Base-by-base conservation (phyloP, 2,113 vertebrate genomes). In the Pelecanoides urinatrix region DNA sequence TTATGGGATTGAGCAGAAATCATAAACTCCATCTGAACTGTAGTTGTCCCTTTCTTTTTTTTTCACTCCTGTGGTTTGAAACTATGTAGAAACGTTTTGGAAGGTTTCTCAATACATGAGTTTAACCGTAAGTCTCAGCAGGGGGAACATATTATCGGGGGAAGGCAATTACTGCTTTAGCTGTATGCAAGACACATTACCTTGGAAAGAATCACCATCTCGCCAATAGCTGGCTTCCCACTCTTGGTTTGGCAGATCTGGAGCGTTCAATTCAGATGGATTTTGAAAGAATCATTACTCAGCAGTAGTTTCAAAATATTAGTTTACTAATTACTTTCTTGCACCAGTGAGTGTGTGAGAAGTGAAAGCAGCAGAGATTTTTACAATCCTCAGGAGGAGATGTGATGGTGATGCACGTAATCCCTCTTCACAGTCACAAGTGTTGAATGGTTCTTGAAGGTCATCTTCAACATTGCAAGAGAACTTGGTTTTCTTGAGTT, bases 51-150 rank as follows among this genome's bases (percentile, higher is more conserved):
- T 83, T 88, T 56, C 10, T 52, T 52, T 27, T 40, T 40, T 38
- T 27, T 62, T 38, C 44, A 21, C 62, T 86, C 13, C 72, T 78
- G 92, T 86, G 96, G 88, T 88, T 95, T 95, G 80, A 84, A 91
- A 45, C 4, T 47, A n/a, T 83, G 78, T 87, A 50, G 78, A 88
- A 92, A 86, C 7, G 0, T 80, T 92, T 87, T 21, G 50, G 75
- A 92, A 96, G 88, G 78, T 94, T 96, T 96, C 95, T 92, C 95
- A 94, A 75, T 56, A 49, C 56, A 29, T 29, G 79, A 61, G 34
- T 71, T 91, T 42, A 61, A 44, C 36, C 72, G 12, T 74, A 53
- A 94, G 52, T 56, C 92, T 75, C 86, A 81, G 53, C 79, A 68
- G 56, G 44, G 72, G 52, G 34, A 89, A 34, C 26, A 2, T 56